Conservation (phyloP, 1,140 invertebrate species). For the Drosophila erecta region DNA sequence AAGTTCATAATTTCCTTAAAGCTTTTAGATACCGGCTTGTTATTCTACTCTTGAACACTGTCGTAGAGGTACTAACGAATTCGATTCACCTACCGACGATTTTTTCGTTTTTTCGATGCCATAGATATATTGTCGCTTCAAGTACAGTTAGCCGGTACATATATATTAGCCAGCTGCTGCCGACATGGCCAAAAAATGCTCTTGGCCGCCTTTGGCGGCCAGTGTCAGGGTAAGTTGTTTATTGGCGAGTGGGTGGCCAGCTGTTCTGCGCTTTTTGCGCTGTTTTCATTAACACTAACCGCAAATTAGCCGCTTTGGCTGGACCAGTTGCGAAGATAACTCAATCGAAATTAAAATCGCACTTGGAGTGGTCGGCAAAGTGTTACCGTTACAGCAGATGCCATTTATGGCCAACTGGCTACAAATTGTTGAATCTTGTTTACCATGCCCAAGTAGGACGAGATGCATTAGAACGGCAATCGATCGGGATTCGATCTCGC, state of each 20-base stretch:
- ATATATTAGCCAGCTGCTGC: constrained; percentile 69
- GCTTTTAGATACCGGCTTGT: no score
- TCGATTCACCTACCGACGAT: not conserved
- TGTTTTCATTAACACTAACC: constrained; percentile 67
- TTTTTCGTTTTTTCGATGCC: constrained; percentile 30
- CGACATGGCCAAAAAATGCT: constrained; percentile 54
- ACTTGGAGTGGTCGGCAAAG: constrained; percentile 34
- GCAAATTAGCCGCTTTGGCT: constrained; percentile 57
- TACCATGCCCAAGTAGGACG: constrained; percentile 50
- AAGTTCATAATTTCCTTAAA: not conserved
- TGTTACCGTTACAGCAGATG: constrained; percentile 55
- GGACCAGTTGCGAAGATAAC: constrained; percentile 58
- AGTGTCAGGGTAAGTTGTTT: constrained; percentile 57
- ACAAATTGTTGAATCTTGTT: constrained; percentile 61
- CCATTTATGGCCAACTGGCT: constrained; percentile 60
- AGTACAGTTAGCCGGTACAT: constrained; percentile 79
- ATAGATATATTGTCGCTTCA: constrained; percentile 80
- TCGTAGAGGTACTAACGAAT: constrained; percentile 6
- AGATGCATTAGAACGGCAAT: constrained; percentile 60
- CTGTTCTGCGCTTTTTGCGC: constrained; percentile 25
- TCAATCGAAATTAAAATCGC: constrained; percentile 82
- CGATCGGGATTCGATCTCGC: constrained; percentile 17
- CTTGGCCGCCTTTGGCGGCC: not conserved
- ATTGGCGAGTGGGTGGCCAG: constrained; percentile 70
- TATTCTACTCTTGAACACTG: no score